phyloP scores from a whole-genome alignment of 2,888 invertebrate genomes.

The Drosophila austrosaltans region DNA sequence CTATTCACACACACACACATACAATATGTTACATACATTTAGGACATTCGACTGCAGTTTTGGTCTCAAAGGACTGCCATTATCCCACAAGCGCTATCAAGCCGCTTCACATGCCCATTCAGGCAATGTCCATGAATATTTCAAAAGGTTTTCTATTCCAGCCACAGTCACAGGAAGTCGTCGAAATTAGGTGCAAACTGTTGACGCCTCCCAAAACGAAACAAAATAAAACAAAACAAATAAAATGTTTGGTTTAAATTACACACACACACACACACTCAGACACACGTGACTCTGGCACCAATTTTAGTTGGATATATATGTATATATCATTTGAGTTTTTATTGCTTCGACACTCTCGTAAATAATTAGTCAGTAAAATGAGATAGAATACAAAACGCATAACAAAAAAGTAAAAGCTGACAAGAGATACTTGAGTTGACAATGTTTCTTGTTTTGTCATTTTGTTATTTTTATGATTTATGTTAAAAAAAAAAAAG shows the following conservation, averaged over 20 bases:
- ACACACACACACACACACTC: constrained; percentile 23
- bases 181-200: constrained; percentile 69
- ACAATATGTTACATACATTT: too few relatives aligned
- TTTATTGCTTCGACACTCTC: constrained; percentile 46
- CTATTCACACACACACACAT: too few relatives aligned
- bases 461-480: constrained; percentile 28
- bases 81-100: not conserved
- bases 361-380: constrained; percentile 69
- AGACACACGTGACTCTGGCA: constrained; percentile 64
- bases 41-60: constrained; percentile 5
- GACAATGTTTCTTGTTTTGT: constrained; percentile 31
- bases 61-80: not conserved
- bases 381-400: not conserved
- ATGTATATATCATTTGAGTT: constrained; percentile 38
- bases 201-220: constrained; percentile 39
- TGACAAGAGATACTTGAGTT: constrained; percentile 40
- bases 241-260: constrained; percentile 53
- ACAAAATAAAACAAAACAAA: constrained; percentile 39
- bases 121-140: constrained; percentile 46
- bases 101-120: not conserved
- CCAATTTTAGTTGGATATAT: constrained; percentile 65
- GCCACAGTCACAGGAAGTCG: constrained; percentile 34
- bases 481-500: constrained; percentile 35
- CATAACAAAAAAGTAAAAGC: constrained; percentile 15
- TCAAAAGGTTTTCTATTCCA: constrained; percentile 39